phyloP scores from a whole-genome alignment of 2,888 invertebrate species.

The Stramonita haemastoma region DNA sequence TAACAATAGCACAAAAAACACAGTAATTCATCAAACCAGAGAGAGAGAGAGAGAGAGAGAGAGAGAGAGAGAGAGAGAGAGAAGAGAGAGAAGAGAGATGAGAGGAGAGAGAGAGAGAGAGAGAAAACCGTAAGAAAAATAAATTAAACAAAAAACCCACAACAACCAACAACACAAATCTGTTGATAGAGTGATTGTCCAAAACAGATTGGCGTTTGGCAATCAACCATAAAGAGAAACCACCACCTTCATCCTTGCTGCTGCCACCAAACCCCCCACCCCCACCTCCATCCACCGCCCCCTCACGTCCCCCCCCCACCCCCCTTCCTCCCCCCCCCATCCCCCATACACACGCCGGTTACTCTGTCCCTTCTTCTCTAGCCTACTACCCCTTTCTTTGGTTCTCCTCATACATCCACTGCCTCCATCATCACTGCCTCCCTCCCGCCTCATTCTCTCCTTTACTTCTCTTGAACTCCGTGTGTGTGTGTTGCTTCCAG shows the following conservation, averaged over 20 bases:
- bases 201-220: background rate
- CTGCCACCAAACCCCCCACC: background rate
- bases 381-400: background rate
- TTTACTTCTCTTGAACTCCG: background rate
- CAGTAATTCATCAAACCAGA: no score
- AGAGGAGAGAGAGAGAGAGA: no score
- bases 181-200: background rate
- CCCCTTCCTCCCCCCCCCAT: no score
- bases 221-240: background rate
- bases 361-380: background rate
- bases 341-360: background rate
- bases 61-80: constrained; percentile 21
- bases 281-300: background rate
- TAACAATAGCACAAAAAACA: no score
- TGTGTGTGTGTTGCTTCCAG: background rate
- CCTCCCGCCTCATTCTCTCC: background rate
- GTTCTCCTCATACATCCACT: background rate
- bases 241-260: background rate
- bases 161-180: background rate
- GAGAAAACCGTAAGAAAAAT: no score
- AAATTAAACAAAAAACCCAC: background rate
- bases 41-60: background rate
- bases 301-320: background rate
- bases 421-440: background rate
- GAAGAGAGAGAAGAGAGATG: background rate